Evolutionary conservation across 2,113 vertebrate genomes (phyloP), one percentile per base, ranked within the genome.

Genomic region (Ameiurus melas): DNA sequence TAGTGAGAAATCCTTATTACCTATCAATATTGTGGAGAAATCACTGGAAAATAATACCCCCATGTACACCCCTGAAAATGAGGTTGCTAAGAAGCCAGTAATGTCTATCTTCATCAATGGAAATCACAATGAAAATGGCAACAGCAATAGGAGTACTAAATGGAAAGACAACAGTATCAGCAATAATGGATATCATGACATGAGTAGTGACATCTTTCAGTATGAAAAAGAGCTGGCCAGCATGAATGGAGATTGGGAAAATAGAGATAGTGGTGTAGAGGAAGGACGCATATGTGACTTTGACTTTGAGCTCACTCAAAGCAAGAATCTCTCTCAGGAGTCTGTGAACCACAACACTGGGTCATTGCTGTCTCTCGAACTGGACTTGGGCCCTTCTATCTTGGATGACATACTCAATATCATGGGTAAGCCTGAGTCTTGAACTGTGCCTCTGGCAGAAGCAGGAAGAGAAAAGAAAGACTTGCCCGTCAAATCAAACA

Each of bases 371-470:
- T 99, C 98, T 3, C 95, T 99, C 30, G 97, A 99, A 84, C 96
- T 99, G 3, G 98, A 99, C 91, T 95, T 99, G 83, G 98, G 98
- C 75, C 98, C 98, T 89, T 99, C 98, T 77, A 97, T 99, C 94
- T 92, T 99, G 94, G 98, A 99, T 90, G 98, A 99, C 71, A 97
- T 99, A 84, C 97, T 99, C 86, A 97, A 99, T 91, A 98, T 99
- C 91, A 99, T 99, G 98, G 97, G 99, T 93, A 97, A 96, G 93
- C 92, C 95, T 16, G 89, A 93, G 90, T 92, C 87, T 9, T 95
- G 94, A 94, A 88, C 92, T 92, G 89, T 94, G 90, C 94, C 88
- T 71, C 39, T 66, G 17, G 73, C 8, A 47, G 4, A 53, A 82
- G 92, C 64, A 70, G 89, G 91, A 93, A 92, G 91, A 91, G 94